Conservation (phyloP, 2,797 vertebrate species). For the Scolopax bukidnonensis region DNA sequence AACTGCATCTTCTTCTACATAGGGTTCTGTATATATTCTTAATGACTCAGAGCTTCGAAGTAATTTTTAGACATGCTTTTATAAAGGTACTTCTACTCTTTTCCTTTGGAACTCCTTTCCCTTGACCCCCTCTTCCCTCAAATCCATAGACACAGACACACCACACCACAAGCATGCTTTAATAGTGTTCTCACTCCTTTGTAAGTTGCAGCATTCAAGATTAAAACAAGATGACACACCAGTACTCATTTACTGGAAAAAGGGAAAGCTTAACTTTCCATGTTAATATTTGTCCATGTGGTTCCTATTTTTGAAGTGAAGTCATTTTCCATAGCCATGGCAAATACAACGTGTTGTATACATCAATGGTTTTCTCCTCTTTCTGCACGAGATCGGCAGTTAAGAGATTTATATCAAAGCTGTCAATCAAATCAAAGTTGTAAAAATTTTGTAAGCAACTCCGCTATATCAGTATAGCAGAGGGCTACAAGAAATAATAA, state of each 20-base stretch:
- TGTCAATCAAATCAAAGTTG: background rate
- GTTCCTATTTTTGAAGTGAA: background rate
- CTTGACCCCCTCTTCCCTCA: background rate
- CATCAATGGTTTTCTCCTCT: background rate
- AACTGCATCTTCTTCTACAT: background rate
- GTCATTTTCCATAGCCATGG: background rate
- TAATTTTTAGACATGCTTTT: background rate
- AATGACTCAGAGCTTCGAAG: background rate
- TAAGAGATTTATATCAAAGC: background rate
- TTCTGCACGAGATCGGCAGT: background rate
- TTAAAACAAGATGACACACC: background rate
- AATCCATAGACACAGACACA: background rate
- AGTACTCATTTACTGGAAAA: background rate
- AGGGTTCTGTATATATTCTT: background rate
- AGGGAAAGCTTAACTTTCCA: background rate
- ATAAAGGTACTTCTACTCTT: background rate
- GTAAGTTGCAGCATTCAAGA: background rate
- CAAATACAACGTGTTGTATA: background rate
- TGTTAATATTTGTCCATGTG: background rate
- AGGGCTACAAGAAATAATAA: background rate
- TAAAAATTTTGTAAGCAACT: background rate
- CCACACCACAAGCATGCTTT: rapidly evolving
- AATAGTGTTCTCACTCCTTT: background rate
- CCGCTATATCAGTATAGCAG: background rate
- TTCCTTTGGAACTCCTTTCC: background rate